Evolutionary conservation across 2,797 vertebrate species (phyloP).

Genomic region (Acanthornis magna): DNA sequence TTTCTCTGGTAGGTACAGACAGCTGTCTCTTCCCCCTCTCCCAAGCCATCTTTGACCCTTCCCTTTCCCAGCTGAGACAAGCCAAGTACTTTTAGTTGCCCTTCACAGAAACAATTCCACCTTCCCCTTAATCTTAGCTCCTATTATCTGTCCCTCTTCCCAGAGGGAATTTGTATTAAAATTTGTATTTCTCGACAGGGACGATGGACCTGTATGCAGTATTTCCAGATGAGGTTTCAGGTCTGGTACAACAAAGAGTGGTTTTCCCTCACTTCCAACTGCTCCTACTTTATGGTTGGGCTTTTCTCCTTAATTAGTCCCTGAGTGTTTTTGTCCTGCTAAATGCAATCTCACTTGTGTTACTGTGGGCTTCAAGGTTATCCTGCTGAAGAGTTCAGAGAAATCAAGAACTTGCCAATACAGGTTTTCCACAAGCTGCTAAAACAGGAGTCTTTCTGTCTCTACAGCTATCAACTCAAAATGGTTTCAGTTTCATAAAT

Average conservation of each 20-base stretch:
- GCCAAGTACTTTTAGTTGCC: background rate
- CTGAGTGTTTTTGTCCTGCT: background rate
- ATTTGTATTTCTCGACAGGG: background rate
- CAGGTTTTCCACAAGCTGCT: background rate
- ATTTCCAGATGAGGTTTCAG: background rate
- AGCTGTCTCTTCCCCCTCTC: background rate
- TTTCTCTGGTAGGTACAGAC: background rate
- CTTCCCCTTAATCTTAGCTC: background rate
- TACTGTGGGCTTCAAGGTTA: background rate
- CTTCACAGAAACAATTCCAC: background rate
- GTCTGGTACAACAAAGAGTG: background rate
- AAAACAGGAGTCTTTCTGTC: background rate
- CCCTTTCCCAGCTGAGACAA: background rate
- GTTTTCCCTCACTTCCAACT: background rate
- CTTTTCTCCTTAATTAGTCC: background rate
- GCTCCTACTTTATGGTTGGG: background rate
- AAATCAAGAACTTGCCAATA: background rate
- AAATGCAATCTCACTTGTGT: background rate
- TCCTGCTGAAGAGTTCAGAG: background rate
- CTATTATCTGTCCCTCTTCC: background rate
- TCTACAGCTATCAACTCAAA: background rate
- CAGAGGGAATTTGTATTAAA: background rate
- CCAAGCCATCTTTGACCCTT: background rate
- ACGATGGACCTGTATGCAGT: accelerated
- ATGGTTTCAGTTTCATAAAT: background rate